phyloP scores from a whole-genome alignment of 2,888 invertebrate species.

The Eretmocerus hayati region DNA sequence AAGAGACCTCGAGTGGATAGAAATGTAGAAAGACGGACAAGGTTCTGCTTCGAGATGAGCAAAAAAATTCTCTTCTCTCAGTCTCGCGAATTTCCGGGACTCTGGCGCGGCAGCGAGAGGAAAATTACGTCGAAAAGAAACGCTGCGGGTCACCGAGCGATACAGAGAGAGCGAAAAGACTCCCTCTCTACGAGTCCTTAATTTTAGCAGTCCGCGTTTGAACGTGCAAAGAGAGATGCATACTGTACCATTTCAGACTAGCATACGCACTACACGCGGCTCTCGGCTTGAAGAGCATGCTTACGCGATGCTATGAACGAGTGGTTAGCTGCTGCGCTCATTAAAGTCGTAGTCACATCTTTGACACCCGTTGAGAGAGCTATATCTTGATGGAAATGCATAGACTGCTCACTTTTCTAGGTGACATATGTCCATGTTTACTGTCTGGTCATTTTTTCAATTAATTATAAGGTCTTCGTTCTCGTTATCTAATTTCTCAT shows the following conservation, averaged over 20 bases:
- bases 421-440: neutral
- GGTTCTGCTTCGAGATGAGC: too few relatives aligned
- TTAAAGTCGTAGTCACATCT: constrained; percentile 18
- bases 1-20: neutral
- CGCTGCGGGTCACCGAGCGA: neutral
- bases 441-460: neutral
- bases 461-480: neutral
- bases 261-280: neutral
- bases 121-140: neutral
- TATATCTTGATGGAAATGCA: neutral
- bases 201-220: constrained; percentile 17
- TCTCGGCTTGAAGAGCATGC: neutral
- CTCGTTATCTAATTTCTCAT: neutral
- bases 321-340: constrained; percentile 7
- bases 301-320: neutral
- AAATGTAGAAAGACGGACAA: neutral
- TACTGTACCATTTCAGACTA: neutral
- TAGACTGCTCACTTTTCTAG: neutral
- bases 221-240: neutral
- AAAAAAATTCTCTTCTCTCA: too few relatives aligned
- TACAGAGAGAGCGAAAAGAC: neutral
- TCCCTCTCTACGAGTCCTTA: neutral
- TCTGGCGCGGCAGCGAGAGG: neutral
- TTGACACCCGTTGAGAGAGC: constrained; percentile 1
- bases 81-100: too few relatives aligned